phyloP scores from a whole-genome alignment of 2,797 vertebrate species.

The Siniperca obscura region DNA sequence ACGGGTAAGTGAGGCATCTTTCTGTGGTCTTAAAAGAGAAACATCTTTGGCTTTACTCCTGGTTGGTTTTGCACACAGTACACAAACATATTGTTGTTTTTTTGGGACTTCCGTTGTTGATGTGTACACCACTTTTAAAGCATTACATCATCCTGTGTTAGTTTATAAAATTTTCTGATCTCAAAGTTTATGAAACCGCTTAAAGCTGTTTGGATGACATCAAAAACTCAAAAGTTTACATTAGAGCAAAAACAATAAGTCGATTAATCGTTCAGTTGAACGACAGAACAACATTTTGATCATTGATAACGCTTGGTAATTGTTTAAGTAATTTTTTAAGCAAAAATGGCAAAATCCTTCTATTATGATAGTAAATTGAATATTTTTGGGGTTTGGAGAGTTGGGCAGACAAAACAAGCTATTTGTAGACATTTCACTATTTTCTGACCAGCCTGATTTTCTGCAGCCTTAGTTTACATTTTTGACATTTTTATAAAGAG shows the following conservation, averaged over 20 bases:
- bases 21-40: constrained; percentile 16
- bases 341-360: neutral
- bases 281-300: neutral
- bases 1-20: constrained; percentile 85
- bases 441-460: neutral
- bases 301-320: neutral
- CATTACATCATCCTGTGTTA: neutral
- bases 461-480: neutral
- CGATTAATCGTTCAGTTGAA: neutral
- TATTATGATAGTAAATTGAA: neutral
- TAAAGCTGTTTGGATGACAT: neutral
- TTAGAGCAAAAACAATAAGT: neutral
- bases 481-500: neutral
- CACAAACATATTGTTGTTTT: constrained; percentile 2
- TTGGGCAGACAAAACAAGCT: neutral
- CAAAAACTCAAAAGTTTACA: neutral
- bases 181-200: neutral
- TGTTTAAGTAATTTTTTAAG: neutral
- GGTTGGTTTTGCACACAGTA: constrained; percentile 4
- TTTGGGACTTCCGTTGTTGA: neutral
- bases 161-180: neutral
- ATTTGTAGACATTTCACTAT: neutral
- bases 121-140: constrained; percentile 20
- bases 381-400: neutral
- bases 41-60: neutral